Percentiles rank a stretch among this genome's conserved stretches.
phyloP scores from a whole-genome alignment of 2,113 vertebrate species.

The Sebastes fasciatus region DNA sequence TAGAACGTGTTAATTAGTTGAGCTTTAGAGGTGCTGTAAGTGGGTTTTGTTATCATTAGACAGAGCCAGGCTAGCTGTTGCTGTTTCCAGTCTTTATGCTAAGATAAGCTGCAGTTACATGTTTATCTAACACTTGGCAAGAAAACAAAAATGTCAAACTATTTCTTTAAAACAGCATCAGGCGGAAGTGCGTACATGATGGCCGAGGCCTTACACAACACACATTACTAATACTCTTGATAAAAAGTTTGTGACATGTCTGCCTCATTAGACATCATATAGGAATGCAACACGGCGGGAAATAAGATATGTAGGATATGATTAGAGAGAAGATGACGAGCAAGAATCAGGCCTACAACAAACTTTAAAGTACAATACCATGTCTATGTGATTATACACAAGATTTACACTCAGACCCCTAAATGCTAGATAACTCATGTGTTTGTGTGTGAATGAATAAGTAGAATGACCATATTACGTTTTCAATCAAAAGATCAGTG shows the following conservation, averaged over 20 bases:
- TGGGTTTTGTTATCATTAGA: background rate
- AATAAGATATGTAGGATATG: slow-evolving; percentile 18
- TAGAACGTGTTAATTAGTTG: background rate
- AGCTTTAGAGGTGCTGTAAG: background rate
- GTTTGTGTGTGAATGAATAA: background rate
- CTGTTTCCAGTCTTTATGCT: slow-evolving; percentile 1
- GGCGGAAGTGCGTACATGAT: background rate
- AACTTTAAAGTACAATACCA: background rate
- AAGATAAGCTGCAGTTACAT: background rate
- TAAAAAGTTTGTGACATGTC: slow-evolving; percentile 21
- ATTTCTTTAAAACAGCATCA: background rate
- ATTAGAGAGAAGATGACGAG: slow-evolving; percentile 6
- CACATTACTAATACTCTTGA: slow-evolving; percentile 4
- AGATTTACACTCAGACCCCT: background rate
- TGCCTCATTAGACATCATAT: slow-evolving; percentile 32
- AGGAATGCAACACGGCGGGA: slow-evolving; percentile 44
- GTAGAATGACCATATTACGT: background rate
- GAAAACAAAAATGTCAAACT: background rate
- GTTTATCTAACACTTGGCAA: background rate
- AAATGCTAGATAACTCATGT: background rate
- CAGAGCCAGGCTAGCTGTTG: background rate
- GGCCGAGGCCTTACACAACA: background rate
- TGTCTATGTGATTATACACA: background rate
- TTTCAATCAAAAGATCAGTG: background rate
- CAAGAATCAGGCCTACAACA: background rate